Conservation (phyloP, 1,140 invertebrate species). For the Hermatobates lingyangjiaoensis region DNA sequence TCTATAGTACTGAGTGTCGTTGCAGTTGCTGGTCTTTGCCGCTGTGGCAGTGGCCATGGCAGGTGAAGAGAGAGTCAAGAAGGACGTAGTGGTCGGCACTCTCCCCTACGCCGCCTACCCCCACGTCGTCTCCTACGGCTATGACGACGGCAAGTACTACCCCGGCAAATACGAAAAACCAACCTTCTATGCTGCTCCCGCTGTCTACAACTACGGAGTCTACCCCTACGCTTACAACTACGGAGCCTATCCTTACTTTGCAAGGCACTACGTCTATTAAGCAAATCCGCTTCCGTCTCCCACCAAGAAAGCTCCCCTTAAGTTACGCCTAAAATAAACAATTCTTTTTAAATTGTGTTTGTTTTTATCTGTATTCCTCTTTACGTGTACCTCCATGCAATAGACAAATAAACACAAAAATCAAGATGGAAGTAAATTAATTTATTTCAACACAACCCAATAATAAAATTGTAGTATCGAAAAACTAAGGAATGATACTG, state of each 20-base stretch:
- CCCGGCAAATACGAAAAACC: constrained; percentile 1
- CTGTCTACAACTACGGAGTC: neutral
- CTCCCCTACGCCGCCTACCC: constrained; percentile 1
- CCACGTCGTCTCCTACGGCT: neutral
- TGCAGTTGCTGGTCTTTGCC: constrained; percentile 4
- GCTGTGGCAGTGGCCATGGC: constrained; percentile 6
- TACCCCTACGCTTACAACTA: neutral
- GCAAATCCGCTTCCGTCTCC: neutral
- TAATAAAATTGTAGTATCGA: no score
- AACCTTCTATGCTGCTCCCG: constrained; percentile 4
- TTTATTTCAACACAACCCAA: no score
- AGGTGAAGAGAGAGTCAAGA: constrained; percentile 9
- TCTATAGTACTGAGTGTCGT: no score
- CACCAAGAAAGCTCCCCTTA: no score
- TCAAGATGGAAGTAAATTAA: no score
- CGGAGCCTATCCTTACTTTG: constrained; percentile 3
- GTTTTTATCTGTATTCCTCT: no score
- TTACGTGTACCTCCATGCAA: no score
- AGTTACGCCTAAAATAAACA: no score
- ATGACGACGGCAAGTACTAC: constrained; percentile 2
- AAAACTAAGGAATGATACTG: no score
- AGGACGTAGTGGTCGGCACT: constrained; percentile 5
- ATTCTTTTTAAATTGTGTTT: no score
- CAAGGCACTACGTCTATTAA: neutral
- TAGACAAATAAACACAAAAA: no score